Evolutionary conservation across 2,888 invertebrate species (phyloP).

Genomic region (Resseliella maxima): DNA sequence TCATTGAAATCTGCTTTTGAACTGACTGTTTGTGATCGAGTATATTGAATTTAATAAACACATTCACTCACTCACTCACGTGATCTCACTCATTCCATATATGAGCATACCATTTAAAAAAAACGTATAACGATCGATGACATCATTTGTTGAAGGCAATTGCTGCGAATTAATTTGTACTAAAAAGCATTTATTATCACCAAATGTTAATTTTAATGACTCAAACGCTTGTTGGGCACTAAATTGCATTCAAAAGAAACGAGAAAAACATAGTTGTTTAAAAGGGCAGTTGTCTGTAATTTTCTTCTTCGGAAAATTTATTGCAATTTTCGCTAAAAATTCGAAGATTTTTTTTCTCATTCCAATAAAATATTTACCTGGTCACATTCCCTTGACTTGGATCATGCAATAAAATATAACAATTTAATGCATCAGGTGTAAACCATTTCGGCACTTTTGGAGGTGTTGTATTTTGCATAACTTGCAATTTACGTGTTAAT

Average conservation of each 20-base stretch:
- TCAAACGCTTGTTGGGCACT: constrained; percentile 88
- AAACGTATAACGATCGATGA: no score
- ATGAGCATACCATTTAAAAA: no score
- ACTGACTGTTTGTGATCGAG: no score
- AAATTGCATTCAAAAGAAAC: no score
- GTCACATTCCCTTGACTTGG: constrained; percentile 76
- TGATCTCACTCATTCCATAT: no score
- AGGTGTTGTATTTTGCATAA: constrained; percentile 79
- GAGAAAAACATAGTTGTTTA: no score
- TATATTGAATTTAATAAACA: no score
- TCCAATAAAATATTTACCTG: constrained; percentile 72
- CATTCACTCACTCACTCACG: no score
- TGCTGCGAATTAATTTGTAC: constrained; percentile 88
- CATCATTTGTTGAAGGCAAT: constrained; percentile 68
- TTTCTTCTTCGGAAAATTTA: no score
- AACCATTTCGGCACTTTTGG: constrained; percentile 88
- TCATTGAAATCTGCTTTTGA: no score
- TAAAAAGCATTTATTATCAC: constrained; percentile 87
- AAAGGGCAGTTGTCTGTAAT: no score
- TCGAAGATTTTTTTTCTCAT: neutral
- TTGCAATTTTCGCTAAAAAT: constrained; percentile 62
- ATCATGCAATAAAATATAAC: constrained; percentile 92
- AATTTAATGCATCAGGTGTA: constrained; percentile 82
- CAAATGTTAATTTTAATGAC: constrained; percentile 87
- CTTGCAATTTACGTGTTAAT: constrained; percentile 83